Evolutionary conservation across 2,888 invertebrate species (phyloP).

Genomic region (Eubasilissa splendida): DNA sequence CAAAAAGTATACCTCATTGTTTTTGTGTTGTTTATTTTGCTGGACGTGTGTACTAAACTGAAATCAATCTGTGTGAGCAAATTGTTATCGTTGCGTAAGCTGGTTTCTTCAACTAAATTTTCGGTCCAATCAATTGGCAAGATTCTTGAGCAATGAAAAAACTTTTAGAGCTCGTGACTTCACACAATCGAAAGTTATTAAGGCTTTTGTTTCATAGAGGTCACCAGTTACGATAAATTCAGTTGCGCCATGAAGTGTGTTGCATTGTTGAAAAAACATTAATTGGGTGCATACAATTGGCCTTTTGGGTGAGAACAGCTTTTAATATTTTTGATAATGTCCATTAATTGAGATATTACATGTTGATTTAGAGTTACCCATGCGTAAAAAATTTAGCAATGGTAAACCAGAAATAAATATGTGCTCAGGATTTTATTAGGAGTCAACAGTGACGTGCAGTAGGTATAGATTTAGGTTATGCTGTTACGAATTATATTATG

Average conservation of each 20-base stretch:
- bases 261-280: constrained; percentile 7
- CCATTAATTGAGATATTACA: too few species aligned
- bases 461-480: too few species aligned
- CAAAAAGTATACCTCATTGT: too few species aligned
- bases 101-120: not conserved
- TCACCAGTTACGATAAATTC: constrained; percentile 25
- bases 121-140: constrained; percentile 15
- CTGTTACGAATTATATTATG: too few species aligned
- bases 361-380: too few species aligned
- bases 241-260: constrained; percentile 17
- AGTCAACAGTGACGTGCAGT: too few species aligned
- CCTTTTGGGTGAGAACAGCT: not conserved
- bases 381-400: not conserved
- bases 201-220: constrained; percentile 29
- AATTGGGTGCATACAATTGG: constrained; percentile 4
- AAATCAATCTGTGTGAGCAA: not conserved
- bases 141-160: constrained; percentile 32
- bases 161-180: constrained; percentile 10
- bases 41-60: too few species aligned
- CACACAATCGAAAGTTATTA: constrained; percentile 30
- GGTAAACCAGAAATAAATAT: not conserved
- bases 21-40: too few species aligned
- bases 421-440: too few species aligned
- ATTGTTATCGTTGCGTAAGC: constrained; percentile 28
- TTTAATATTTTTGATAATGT: too few species aligned